Evolutionary conservation across 2,888 invertebrate genomes (phyloP), one percentile per base, ranked within the genome.

Genomic region (Arge pagana): DNA sequence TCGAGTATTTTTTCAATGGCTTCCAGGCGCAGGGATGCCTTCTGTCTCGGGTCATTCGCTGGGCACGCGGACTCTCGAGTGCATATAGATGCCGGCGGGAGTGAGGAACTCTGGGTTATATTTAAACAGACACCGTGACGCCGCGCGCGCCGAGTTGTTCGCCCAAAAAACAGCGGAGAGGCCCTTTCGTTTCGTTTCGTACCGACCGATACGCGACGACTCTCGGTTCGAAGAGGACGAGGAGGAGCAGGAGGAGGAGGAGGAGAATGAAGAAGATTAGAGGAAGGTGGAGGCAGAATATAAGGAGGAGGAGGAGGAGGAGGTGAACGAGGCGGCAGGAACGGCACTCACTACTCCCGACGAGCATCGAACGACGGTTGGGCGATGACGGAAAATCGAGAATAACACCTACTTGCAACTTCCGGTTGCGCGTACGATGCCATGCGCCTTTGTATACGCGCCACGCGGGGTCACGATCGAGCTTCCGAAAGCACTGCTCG

Each of bases 41-140:
- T 45, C 45, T 21, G 45, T 45, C 45, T 45, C 45, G 45, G 45
- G 45, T 45, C 45, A 45, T 45, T 45, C 33, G 33, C 45, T 45
- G 45, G 45, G 45, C 45, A 33, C 33, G 45, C 45, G 45, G 33
- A 45, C 33, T n/a, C n/a, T 45, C 15, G 45, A 45, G 45, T 23
- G 45, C 45, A 35, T 35, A 33, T 35, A 45, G 45, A 45, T 23
- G 45, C 35, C 21, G 45, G 45, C 45, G 45, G 45, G 58, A 58
- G 35, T 43, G 33, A 10, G 64, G 62, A 64, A 58, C 62, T 60
- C 60, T 56, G 52, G 55, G 61, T 62, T 70, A 70, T 69, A 70
- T 70, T 70, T 70, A 70, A 71, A 67, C 68, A 52, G 58, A 57
- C 62, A 60, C 62, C 62, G 63, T 62, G 64, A 63, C 65, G 61